Conservation (phyloP, 2,888 invertebrate species). For the Tholera decimalis region DNA sequence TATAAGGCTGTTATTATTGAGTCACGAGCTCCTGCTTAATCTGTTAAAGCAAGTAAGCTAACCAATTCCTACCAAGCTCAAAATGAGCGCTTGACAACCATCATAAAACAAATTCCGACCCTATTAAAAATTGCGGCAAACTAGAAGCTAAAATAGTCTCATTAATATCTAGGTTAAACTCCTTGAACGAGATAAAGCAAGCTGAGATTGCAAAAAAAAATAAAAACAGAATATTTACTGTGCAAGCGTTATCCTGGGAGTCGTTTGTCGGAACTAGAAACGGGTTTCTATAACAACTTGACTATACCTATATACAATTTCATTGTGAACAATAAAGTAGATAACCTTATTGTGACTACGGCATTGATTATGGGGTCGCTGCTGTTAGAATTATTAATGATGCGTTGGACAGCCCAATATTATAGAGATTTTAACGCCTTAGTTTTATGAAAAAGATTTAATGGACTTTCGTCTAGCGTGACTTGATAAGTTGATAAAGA, state of each 20-base stretch:
- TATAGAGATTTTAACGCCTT: slow-evolving; percentile 7
- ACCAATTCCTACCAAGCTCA: slow-evolving; percentile 7
- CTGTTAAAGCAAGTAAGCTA: background rate
- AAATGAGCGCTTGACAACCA: slow-evolving; percentile 6
- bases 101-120: slow-evolving; percentile 14
- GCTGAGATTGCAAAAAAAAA: slow-evolving; percentile 31
- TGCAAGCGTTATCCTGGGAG: slow-evolving; percentile 44
- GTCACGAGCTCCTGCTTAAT: no score
- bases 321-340: slow-evolving; percentile 35
- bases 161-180: slow-evolving; percentile 49
- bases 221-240: slow-evolving; percentile 28
- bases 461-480: background rate
- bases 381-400: slow-evolving; percentile 16
- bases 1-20: no score
- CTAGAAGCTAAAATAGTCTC: slow-evolving; percentile 39
- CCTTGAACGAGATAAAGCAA: slow-evolving; percentile 30
- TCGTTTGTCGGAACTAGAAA: slow-evolving; percentile 28
- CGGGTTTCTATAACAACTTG: slow-evolving; percentile 37
- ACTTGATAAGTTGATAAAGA: background rate
- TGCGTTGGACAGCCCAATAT: slow-evolving; percentile 1
- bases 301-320: slow-evolving; percentile 21
- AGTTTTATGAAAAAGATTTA: background rate
- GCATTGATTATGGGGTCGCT: slow-evolving; percentile 36
- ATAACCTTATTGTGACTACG: slow-evolving; percentile 27
- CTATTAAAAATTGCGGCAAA: background rate